These are phyloP conservation scores for Ptiloglossa arizonensis DNA, from an alignment of 1,140 invertebrate species.

Conservation along the genomic window DNA sequence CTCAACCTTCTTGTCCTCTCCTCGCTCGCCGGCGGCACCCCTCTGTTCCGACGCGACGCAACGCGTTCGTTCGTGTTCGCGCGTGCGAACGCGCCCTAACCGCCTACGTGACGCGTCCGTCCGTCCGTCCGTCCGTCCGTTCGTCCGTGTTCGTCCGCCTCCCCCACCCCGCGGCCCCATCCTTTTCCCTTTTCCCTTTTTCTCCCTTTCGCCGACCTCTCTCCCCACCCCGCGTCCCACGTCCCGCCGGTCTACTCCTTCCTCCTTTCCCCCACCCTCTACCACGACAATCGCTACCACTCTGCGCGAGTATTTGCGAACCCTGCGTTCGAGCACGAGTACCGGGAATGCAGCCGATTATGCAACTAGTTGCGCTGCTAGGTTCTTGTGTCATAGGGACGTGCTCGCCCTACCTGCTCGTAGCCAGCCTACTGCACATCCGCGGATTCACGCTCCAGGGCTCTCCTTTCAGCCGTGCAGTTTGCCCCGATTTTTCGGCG, in stretches of 20 bases:
- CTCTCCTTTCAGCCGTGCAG: constrained; percentile 10
- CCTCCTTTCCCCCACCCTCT: no score
- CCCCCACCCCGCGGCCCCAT: background rate
- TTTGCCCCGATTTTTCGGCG: background rate
- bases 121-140: background rate
- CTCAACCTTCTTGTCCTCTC: constrained; percentile 58
- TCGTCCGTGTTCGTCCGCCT: background rate
- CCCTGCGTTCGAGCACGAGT: constrained; percentile 31
- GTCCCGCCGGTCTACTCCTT: no score
- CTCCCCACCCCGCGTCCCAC: constrained; percentile 9
- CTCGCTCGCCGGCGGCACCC: constrained; percentile 19
- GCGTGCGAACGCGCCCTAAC: constrained; percentile 40
- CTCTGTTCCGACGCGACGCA: constrained; percentile 37
- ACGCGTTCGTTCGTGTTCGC: constrained; percentile 9
- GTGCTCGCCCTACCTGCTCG: constrained; percentile 29
- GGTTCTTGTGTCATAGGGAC: constrained; percentile 72
- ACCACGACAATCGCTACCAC: background rate
- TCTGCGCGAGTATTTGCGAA: constrained; percentile 20
- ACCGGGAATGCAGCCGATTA: constrained; percentile 72
- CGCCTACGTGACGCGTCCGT: constrained; percentile 42
- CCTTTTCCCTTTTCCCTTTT: background rate
- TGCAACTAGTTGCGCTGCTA: constrained; percentile 76
- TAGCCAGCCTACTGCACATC: constrained; percentile 18
- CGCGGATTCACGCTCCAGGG: constrained; percentile 28
- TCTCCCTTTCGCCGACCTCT: background rate